These are phyloP conservation scores for Pristis pectinata DNA, from an alignment of 2,797 vertebrate species.

Conservation along the genomic window DNA sequence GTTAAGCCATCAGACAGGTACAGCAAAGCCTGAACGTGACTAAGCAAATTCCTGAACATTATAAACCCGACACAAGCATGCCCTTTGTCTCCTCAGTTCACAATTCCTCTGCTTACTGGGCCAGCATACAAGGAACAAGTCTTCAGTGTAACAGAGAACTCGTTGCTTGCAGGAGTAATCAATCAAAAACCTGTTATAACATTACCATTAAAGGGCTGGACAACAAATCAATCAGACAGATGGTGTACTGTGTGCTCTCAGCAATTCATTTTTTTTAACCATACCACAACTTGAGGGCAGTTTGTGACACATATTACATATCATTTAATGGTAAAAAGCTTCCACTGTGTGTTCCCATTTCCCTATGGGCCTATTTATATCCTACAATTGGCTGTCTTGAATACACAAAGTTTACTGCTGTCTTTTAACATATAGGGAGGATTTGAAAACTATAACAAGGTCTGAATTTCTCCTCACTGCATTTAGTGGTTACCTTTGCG, in stretches of 20 bases:
- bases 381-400: conserved; percentile 20
- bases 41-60: conserved; percentile 35
- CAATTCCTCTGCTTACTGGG: conserved; percentile 22
- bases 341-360: conserved; percentile 20
- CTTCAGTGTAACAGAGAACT: conserved; percentile 35
- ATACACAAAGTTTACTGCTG: conserved; percentile 26
- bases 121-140: conserved; percentile 33
- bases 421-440: not conserved
- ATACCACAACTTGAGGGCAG: conserved; percentile 35
- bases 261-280: not conserved
- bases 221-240: conserved; percentile 37
- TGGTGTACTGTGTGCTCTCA: conserved; percentile 10
- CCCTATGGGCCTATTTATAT: conserved; percentile 30
- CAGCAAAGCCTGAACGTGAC: conserved; percentile 18
- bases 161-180: conserved; percentile 31
- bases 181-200: conserved; percentile 39
- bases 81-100: conserved; percentile 35
- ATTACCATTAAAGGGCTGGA: conserved; percentile 33
- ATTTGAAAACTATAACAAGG: not conserved
- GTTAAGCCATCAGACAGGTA: conserved; percentile 27
- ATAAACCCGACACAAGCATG: conserved; percentile 13
- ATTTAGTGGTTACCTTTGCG: not conserved
- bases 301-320: conserved; percentile 37
- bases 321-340: conserved; percentile 33
- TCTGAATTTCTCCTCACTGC: not conserved